Evolutionary conservation across 2,797 vertebrate genomes (phyloP), one percentile per base, ranked within the genome.

Genomic region (Calcarius lapponicus): DNA sequence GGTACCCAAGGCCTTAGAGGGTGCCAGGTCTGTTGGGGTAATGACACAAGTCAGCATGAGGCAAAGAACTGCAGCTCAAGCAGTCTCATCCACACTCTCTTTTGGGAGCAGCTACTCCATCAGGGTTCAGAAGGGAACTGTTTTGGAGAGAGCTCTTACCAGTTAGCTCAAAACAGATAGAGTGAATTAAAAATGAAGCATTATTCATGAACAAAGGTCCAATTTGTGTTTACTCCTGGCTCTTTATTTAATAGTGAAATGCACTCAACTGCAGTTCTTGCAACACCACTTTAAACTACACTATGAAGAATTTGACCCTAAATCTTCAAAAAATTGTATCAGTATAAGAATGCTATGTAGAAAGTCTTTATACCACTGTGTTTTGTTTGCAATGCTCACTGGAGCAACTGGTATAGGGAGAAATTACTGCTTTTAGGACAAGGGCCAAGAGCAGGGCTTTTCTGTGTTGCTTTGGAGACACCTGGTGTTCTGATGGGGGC

Each of bases 121-220:
- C 0, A 0, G 25, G 8, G 14, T 15, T 78, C 58, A 36, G 34
- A 47, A 65, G 14, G 51, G 5, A 83, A 58, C 7, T 60, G 34
- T 14, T 85, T 43, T 57, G 42, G 21, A 90, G 12, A 73, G 6
- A 53, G 21, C 15, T 67, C 31, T 54, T 67, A 45, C 1, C 31
- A 89, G 76, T 66, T 31, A 75, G 13, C 34, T 66, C 56, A 47
- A 61, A 80, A 26, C 13, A 79, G 61, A 72, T 15, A 13, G 57
- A 67, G 10, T 3, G 2, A 81, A 47, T 81, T 40, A 40, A 69
- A 93, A 96, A 79, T 24, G 54, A 76, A 91, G n/a, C 13, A 61
- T 25, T 43, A 38, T 51, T 80, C 62, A 60, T 56, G 51, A 91
- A 13, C 7, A 45, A 6, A 45, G 6, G 36, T 80, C n/a, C 21